phyloP scores from a whole-genome alignment of 2,113 vertebrate genomes.

The Egretta garzetta region DNA sequence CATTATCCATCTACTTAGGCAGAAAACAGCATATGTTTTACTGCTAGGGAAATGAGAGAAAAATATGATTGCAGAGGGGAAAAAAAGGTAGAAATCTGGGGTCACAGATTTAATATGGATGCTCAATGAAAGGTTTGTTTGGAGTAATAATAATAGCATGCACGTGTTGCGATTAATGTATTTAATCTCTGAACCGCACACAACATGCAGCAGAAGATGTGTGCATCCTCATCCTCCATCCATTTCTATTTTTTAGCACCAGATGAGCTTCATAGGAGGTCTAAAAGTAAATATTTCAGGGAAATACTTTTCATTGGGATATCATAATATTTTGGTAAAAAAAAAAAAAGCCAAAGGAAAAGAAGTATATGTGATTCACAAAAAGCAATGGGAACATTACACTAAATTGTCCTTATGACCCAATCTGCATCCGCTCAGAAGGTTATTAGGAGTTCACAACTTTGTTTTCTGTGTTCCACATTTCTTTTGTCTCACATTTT shows the following conservation, averaged over 20 bases:
- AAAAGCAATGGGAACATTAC: background rate
- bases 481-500: conserved; percentile 22
- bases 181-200: background rate
- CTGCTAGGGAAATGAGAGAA: conserved; percentile 40
- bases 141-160: background rate
- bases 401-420: background rate
- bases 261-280: background rate
- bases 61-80: conserved; percentile 10
- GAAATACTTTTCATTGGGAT: background rate
- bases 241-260: background rate
- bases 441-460: conserved; percentile 41
- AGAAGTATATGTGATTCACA: background rate
- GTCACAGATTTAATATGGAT: background rate
- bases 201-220: background rate
- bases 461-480: background rate
- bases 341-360: background rate
- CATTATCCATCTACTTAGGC: conserved; percentile 73
- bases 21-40: conserved; percentile 79
- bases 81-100: conserved; percentile 18
- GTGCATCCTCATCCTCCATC: background rate
- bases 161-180: background rate
- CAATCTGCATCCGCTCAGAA: background rate
- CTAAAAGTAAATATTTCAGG: background rate
- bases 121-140: background rate
- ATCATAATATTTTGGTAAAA: background rate